Evolutionary conservation across 2,113 vertebrate genomes (phyloP).

Genomic region (Sardina pilchardus): DNA sequence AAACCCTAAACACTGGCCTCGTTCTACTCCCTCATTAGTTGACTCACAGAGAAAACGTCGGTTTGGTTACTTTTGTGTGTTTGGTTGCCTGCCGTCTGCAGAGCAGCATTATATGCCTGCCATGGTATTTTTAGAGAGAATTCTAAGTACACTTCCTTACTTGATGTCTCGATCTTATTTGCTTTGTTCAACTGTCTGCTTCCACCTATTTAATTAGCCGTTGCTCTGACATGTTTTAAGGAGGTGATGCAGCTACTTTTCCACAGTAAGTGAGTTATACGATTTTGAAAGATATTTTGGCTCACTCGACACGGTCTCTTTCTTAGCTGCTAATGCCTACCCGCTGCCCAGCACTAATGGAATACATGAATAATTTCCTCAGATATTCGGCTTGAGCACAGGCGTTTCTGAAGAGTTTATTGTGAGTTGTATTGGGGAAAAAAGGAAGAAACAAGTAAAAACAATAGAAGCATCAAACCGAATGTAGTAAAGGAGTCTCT

Average conservation of each 20-base stretch:
- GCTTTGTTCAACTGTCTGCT: background rate
- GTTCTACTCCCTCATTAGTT: background rate
- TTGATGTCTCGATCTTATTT: background rate
- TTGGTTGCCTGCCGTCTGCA: background rate
- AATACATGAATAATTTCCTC: slow-evolving; percentile 22
- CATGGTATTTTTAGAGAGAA: background rate
- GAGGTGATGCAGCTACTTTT: background rate
- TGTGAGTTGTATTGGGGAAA: slow-evolving; percentile 29
- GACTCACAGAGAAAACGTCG: background rate
- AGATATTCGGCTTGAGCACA: slow-evolving; percentile 23
- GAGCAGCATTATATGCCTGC: background rate
- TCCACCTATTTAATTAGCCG: background rate
- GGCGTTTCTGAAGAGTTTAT: background rate
- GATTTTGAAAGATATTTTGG: background rate
- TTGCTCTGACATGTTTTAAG: background rate
- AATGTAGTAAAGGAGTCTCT: background rate
- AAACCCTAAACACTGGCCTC: background rate
- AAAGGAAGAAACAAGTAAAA: background rate
- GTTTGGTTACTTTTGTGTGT: background rate
- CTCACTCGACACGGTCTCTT: background rate
- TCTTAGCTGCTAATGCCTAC: background rate
- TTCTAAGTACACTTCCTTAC: background rate
- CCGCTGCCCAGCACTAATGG: slow-evolving; percentile 56
- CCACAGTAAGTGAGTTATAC: background rate
- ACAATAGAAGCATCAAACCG: background rate